phyloP scores from a whole-genome alignment of 2,888 invertebrate genomes.

The Macrostomum cliftonense region DNA sequence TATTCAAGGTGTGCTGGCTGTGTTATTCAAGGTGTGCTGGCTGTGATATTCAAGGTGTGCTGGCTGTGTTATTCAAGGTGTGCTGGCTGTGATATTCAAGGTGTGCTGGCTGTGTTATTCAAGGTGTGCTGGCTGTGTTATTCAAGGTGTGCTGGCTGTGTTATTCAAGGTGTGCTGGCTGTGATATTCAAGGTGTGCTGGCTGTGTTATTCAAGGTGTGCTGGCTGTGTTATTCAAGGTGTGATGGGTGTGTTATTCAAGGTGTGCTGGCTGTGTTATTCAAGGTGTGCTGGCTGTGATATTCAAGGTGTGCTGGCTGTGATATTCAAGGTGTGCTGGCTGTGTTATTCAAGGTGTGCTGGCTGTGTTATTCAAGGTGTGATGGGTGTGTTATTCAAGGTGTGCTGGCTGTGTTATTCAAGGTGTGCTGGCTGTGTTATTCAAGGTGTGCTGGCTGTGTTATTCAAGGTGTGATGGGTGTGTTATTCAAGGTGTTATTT shows the following conservation, averaged over 20 bases:
- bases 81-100: constrained; percentile 38
- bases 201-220: no score
- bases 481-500: constrained; percentile 62
- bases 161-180: constrained; percentile 54
- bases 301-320: constrained; percentile 59
- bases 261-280: no score
- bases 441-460: constrained; percentile 35
- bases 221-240: constrained; percentile 44
- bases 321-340: no score
- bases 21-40: constrained; percentile 53
- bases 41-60: no score
- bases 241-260: no score
- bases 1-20: background rate
- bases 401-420: no score
- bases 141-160: background rate
- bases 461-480: background rate
- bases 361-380: constrained; percentile 48
- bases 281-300: background rate
- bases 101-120: no score
- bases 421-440: constrained; percentile 16
- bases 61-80: no score
- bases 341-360: no score
- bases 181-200: no score
- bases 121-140: no score
- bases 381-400: no score